Evolutionary conservation across 2,113 vertebrate species (phyloP).

Genomic region (Mesocricetus auratus): DNA sequence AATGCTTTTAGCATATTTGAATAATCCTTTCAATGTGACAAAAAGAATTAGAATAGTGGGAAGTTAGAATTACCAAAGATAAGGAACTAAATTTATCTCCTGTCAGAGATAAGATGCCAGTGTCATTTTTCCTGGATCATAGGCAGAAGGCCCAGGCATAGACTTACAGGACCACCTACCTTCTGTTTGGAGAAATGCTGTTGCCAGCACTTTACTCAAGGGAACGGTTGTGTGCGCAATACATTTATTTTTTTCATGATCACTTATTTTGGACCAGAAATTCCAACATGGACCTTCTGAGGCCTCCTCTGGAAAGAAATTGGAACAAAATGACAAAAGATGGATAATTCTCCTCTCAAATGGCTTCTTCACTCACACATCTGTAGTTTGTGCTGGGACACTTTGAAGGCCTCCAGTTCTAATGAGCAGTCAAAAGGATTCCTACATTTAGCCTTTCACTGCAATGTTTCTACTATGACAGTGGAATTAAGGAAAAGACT

Average conservation of each 20-base stretch:
- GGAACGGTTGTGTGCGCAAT: accelerated
- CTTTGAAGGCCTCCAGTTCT: neutral
- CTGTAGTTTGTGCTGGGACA: neutral
- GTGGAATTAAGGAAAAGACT: neutral
- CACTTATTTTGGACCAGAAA: neutral
- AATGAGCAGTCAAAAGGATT: neutral
- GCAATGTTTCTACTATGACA: neutral
- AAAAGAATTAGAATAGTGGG: neutral
- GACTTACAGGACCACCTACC: accelerated
- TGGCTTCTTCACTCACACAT: too few species aligned
- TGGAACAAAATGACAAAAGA: neutral
- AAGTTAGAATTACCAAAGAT: constrained; percentile 1
- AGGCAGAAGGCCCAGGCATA: neutral
- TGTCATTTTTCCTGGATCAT: neutral
- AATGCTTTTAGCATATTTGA: neutral
- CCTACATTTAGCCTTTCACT: neutral
- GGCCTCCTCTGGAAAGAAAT: neutral
- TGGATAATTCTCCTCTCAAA: too few species aligned
- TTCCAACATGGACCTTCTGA: neutral
- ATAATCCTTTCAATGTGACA: neutral
- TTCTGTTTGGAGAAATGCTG: neutral
- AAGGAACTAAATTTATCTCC: neutral
- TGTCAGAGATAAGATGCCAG: neutral
- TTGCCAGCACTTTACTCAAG: accelerated
- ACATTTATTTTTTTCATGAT: neutral